Evolutionary conservation across 2,113 vertebrate species (phyloP).

Genomic region (Dryoscopus gambensis): DNA sequence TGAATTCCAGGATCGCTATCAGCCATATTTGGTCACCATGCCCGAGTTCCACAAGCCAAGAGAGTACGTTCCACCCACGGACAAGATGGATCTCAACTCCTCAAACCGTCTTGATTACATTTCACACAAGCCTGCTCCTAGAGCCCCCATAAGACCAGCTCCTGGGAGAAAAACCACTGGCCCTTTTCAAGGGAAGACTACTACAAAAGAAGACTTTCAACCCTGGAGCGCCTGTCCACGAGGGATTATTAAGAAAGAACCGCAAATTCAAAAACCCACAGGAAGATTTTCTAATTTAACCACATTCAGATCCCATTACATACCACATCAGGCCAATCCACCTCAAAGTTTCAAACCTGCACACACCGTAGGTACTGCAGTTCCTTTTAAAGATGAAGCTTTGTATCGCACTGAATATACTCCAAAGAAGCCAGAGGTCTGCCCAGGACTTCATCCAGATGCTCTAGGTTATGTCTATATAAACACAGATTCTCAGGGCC

Average conservation of each 20-base stretch:
- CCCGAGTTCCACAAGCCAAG: slow-evolving; percentile 25
- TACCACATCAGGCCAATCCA: slow-evolving; percentile 68
- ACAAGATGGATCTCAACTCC: slow-evolving; percentile 74
- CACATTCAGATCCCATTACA: slow-evolving; percentile 80
- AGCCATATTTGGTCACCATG: slow-evolving; percentile 67
- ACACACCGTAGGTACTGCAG: not conserved
- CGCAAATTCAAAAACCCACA: slow-evolving; percentile 65
- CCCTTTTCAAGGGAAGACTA: slow-evolving; percentile 80
- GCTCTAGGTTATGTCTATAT: slow-evolving; percentile 78
- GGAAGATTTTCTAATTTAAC: slow-evolving; percentile 79
- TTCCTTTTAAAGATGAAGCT: slow-evolving; percentile 72
- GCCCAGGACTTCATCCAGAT: slow-evolving; percentile 71
- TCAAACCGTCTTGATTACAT: slow-evolving; percentile 71
- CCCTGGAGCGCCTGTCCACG: slow-evolving; percentile 64
- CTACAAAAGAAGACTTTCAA: slow-evolving; percentile 80
- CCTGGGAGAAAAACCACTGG: not conserved
- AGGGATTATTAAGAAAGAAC: slow-evolving; percentile 60
- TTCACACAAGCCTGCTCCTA: slow-evolving; percentile 59
- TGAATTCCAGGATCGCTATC: slow-evolving; percentile 80
- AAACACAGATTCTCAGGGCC: slow-evolving; percentile 72
- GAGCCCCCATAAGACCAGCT: slow-evolving; percentile 65
- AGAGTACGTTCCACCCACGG: slow-evolving; percentile 68
- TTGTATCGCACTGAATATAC: slow-evolving; percentile 75
- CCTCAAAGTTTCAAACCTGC: slow-evolving; percentile 74
- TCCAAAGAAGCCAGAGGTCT: slow-evolving; percentile 70